Base-by-base conservation (phyloP, 2,888 invertebrate species). In the Phasia obesa region DNA sequence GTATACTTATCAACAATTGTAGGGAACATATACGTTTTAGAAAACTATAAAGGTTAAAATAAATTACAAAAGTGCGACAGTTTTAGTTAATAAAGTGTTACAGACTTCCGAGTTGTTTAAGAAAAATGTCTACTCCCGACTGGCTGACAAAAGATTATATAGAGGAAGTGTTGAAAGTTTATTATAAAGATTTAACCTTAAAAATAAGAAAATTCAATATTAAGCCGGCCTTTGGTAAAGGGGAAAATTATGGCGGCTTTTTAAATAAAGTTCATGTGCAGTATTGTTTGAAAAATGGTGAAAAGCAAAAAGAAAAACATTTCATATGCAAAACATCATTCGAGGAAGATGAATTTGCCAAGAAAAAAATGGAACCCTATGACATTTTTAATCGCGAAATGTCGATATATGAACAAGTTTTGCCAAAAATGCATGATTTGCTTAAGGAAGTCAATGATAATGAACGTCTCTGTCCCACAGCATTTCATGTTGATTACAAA, bases 361-460 rank as follows among this genome's bases (percentile, higher is more conserved):
- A 84, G n/a, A 86, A 88, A 42, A 87, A 87, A 38, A 88, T 90
- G 85, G 85, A 86, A 2, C 87, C 88, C 0, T 91, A 91, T 49
- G 90, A 91, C 23, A 88, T 90, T 5, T 91, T 88, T 81, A 88
- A 89, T 73, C 88, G 90, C 3, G 91, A 91, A 86, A 90, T 91
- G 87, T 86, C 84, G 2, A 88, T 91, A 4, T 91, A 91, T 77
- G 87, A 90, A 70, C 84, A 87, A 1, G 88, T 91, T 5, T 81
- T 91, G 65, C 91, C 91, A 0, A 88, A 89, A 60, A 67, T 91
- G 0, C 88, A 86, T 17, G 82, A 85, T 0, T 76, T 91, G 0
- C 79, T 91, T 0, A 75, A 69, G 6, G 88, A 89, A 57, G 87
- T 87, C 0, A 85, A 86, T 1, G 89, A 88, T 27, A 77, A 70